phyloP scores from a whole-genome alignment of 2,113 vertebrate species.

The Eidolon helvum region DNA sequence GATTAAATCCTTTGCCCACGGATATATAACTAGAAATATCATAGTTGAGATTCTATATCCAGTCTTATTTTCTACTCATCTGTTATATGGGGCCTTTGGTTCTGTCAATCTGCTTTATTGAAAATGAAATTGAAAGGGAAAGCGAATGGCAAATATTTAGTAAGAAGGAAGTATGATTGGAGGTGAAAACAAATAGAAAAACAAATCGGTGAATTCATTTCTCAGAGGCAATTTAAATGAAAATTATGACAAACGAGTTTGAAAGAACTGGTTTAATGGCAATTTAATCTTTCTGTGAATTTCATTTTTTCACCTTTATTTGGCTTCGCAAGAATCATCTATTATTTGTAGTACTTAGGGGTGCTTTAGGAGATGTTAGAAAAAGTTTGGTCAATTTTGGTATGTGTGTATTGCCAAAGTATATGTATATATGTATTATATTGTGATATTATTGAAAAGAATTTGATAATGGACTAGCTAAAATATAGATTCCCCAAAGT shows the following conservation, averaged over 20 bases:
- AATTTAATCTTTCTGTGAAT: conserved; percentile 6
- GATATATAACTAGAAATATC: not conserved
- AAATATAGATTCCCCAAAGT: not conserved
- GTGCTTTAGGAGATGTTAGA: not conserved
- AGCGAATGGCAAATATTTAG: not conserved
- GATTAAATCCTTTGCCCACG: not conserved
- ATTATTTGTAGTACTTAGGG: not conserved
- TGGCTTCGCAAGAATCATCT: not conserved
- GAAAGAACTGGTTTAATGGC: not conserved
- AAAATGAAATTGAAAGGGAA: conserved; percentile 24
- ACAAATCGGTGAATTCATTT: not conserved
- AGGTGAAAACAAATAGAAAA: not conserved
- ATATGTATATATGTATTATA: not conserved
- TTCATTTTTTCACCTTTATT: not conserved
- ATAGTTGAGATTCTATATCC: not conserved
- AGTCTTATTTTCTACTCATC: not conserved
- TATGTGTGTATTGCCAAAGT: not conserved
- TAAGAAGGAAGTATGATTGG: not conserved
- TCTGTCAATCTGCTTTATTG: not conserved
- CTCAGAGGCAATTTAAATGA: not conserved
- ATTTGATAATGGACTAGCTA: not conserved
- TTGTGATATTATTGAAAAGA: not conserved
- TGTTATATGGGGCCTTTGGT: not conserved
- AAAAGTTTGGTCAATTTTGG: not conserved
- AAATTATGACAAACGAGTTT: conserved; percentile 23